Evolutionary conservation across 35 echinoderm and acorn worm genomes (phyloP).

Genomic region (Apostichopus californicus): DNA sequence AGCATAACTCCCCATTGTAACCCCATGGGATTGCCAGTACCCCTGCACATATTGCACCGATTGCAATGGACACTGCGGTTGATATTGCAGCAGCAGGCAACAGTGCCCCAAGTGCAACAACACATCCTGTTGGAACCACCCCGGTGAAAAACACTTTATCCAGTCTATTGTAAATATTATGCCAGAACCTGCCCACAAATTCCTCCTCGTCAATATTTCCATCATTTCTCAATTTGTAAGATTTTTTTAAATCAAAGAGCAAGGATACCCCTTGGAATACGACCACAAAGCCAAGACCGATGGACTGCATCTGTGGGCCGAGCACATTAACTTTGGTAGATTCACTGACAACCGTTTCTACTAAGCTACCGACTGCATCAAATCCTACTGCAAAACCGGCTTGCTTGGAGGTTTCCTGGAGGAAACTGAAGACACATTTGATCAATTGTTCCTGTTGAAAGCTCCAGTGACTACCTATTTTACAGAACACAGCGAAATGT

Average conservation of each 20-base stretch:
- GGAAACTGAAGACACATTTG: neutral
- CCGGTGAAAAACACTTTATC: neutral
- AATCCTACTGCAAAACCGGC: neutral
- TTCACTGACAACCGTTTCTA: neutral
- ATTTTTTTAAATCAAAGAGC: neutral
- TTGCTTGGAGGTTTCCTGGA: too few relatives aligned
- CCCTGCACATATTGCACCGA: neutral
- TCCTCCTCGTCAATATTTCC: neutral
- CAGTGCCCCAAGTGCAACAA: neutral
- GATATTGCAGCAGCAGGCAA: neutral
- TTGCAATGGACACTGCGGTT: neutral
- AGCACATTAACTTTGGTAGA: neutral
- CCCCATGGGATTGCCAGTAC: neutral
- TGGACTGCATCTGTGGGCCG: neutral
- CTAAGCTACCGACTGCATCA: neutral
- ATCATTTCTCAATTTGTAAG: neutral
- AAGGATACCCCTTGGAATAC: neutral
- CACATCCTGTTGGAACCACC: neutral
- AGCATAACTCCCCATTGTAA: neutral
- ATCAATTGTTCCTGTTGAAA: neutral
- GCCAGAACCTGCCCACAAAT: neutral
- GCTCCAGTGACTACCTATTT: slow-evolving; percentile 4
- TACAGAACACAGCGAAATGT: slow-evolving; percentile 6
- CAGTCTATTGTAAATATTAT: neutral
- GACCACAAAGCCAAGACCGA: slow-evolving; percentile 8